phyloP scores from a whole-genome alignment of 1,140 invertebrate genomes.

The Phymastichus coffea region DNA sequence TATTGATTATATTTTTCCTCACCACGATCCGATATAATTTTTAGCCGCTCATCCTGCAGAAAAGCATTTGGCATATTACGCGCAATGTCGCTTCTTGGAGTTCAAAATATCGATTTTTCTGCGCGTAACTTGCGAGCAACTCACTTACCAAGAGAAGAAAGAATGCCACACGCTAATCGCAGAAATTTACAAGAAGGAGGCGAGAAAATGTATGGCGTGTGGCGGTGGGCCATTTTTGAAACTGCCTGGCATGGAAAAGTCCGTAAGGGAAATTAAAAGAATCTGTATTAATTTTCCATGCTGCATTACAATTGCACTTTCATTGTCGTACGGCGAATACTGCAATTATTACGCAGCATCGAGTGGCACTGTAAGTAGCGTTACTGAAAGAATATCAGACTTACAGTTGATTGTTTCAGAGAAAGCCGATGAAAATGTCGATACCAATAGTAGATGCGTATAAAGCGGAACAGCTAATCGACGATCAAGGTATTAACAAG shows the following conservation, averaged over 20 bases:
- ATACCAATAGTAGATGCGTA: too few relatives aligned
- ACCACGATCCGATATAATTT: not conserved
- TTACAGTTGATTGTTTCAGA: too few relatives aligned
- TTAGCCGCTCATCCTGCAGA: not conserved
- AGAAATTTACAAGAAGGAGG: constrained; percentile 51
- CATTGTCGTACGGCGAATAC: too few relatives aligned
- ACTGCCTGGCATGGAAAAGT: constrained; percentile 31
- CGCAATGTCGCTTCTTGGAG: constrained; percentile 58
- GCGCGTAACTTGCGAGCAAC: constrained; percentile 53
- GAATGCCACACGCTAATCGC: constrained; percentile 53
- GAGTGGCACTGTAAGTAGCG: too few relatives aligned
- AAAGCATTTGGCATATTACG: constrained; percentile 49
- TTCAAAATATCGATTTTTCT: constrained; percentile 53
- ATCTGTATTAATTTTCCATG: too few relatives aligned
- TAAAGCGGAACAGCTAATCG: too few relatives aligned
- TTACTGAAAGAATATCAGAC: too few relatives aligned
- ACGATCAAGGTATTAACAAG: too few relatives aligned
- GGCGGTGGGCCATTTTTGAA: constrained; percentile 54
- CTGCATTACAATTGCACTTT: too few relatives aligned
- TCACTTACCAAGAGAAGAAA: constrained; percentile 52
- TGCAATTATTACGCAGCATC: too few relatives aligned
- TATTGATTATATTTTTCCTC: not conserved
- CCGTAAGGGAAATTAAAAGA: too few relatives aligned
- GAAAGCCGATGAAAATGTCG: too few relatives aligned
- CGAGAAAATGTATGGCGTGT: constrained; percentile 55